Percentiles rank a stretch among this genome's conserved stretches.
These are phyloP conservation scores for Staurois parvus DNA, from an alignment of 2,797 vertebrate genomes.

Conservation along the genomic window DNA sequence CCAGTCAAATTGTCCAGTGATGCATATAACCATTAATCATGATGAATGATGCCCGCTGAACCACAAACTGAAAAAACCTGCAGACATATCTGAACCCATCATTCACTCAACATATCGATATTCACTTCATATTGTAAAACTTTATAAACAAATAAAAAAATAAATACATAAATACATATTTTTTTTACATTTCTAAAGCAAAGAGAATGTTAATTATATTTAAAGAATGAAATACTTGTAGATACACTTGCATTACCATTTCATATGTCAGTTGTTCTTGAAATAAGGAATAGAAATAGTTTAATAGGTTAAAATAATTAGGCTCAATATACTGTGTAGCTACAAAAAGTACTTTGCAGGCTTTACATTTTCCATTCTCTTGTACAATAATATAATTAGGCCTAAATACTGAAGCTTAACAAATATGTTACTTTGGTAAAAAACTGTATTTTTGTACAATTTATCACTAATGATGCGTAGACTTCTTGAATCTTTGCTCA, in stretches of 20 bases:
- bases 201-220: no score
- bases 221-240: not conserved
- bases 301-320: slow-evolving; percentile 25
- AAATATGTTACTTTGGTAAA: not conserved
- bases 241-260: not conserved
- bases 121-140: no score
- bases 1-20: no score
- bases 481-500: not conserved
- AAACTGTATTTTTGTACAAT: not conserved
- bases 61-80: no score
- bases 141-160: no score
- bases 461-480: not conserved
- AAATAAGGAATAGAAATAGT: slow-evolving; percentile 18
- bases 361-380: slow-evolving; percentile 1
- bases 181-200: no score
- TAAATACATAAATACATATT: no score
- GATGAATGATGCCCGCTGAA: no score
- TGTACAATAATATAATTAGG: slow-evolving; percentile 8
- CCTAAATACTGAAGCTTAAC: slow-evolving; percentile 1
- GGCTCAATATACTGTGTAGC: slow-evolving; percentile 8
- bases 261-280: slow-evolving; percentile 1
- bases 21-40: no score
- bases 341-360: slow-evolving; percentile 6
- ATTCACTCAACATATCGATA: no score
- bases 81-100: no score